phyloP scores from a whole-genome alignment of 2,888 invertebrate species.

The Scaptomyza caliginosa region DNA sequence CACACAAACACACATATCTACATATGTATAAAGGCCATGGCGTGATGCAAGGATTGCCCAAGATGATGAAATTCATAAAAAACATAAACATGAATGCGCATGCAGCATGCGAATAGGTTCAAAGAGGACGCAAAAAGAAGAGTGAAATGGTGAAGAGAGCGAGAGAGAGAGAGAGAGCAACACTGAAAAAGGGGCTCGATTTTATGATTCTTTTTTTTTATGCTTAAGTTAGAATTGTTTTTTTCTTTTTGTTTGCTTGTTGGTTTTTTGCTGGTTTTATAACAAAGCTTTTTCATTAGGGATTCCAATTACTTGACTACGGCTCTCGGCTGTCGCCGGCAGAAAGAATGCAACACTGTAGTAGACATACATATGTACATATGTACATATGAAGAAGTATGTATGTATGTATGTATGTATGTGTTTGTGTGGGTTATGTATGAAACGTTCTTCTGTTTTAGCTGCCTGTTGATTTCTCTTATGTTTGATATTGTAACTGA shows the following conservation, averaged over 20 bases:
- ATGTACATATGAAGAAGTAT: background rate
- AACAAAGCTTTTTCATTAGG: constrained; percentile 58
- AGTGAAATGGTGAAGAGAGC: constrained; percentile 13
- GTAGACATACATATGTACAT: background rate
- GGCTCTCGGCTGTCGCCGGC: constrained; percentile 1
- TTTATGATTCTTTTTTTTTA: constrained; percentile 54
- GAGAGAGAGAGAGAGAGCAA: constrained; percentile 15
- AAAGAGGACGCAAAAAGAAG: constrained; percentile 13
- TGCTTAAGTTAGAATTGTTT: constrained; percentile 40
- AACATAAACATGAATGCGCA: constrained; percentile 64
- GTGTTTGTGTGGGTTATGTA: background rate
- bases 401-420: background rate
- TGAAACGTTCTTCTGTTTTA: constrained; percentile 19
- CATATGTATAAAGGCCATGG: background rate
- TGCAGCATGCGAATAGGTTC: constrained; percentile 45
- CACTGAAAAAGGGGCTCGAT: constrained; percentile 70
- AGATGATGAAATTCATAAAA: constrained; percentile 67
- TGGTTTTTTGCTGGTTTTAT: constrained; percentile 35
- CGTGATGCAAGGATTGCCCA: constrained; percentile 57
- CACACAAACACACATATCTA: background rate
- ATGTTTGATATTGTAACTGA: constrained; percentile 50
- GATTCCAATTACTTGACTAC: constrained; percentile 63
- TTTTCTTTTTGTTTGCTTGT: background rate
- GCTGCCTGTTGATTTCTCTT: constrained; percentile 53
- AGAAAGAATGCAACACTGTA: background rate